Evolutionary conservation across 2,113 vertebrate species (phyloP).

Genomic region (Eonycteris spelaea): DNA sequence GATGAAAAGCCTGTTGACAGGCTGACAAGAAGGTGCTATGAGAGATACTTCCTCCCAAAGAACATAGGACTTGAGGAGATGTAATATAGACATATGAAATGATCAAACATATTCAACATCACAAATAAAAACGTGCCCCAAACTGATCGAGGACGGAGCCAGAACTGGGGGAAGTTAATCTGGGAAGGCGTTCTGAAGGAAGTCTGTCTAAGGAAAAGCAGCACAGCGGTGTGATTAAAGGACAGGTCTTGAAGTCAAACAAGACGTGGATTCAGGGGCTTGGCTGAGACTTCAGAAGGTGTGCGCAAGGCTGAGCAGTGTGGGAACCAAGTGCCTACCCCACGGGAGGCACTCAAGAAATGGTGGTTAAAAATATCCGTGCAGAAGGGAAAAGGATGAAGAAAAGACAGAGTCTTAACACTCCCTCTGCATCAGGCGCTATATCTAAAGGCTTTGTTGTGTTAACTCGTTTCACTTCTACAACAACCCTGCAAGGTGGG

Average conservation of each 20-base stretch:
- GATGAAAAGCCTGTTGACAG: neutral
- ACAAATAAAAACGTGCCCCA: neutral
- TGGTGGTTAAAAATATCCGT: neutral
- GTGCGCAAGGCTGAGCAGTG: neutral
- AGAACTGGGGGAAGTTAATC: neutral
- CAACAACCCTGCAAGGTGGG: neutral
- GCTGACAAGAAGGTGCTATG: neutral
- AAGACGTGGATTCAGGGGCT: neutral
- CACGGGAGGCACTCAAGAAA: neutral
- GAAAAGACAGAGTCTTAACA: neutral
- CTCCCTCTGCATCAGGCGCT: neutral
- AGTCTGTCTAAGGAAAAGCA: neutral
- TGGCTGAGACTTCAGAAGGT: neutral
- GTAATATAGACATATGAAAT: neutral
- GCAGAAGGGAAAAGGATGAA: neutral
- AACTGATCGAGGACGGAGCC: neutral
- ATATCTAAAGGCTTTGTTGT: neutral
- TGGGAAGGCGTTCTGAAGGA: neutral
- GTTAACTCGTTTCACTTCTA: neutral
- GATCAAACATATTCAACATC: neutral
- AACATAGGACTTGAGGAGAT: neutral
- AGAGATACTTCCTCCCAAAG: neutral
- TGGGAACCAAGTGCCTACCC: neutral
- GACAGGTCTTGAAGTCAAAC: neutral
- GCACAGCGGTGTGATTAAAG: neutral